Evolutionary conservation across 2,113 vertebrate genomes (phyloP).

Genomic region (Formicarius rufipectus): DNA sequence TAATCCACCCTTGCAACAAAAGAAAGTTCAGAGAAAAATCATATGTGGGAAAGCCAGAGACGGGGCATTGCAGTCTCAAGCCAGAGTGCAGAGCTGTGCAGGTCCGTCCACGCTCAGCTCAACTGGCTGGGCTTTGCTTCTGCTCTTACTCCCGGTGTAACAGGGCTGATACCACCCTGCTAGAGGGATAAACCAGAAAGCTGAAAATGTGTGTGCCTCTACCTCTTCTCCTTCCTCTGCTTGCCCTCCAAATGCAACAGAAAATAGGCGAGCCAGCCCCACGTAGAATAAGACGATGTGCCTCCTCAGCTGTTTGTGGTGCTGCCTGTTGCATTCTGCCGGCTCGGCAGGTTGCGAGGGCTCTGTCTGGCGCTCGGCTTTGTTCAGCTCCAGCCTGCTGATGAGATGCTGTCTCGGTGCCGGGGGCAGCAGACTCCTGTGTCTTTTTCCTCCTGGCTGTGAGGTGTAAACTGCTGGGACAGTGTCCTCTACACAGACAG

Average conservation of each 20-base stretch:
- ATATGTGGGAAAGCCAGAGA: background rate
- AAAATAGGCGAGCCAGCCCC: background rate
- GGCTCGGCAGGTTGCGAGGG: conserved; percentile 17
- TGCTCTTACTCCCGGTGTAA: background rate
- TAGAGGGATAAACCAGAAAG: background rate
- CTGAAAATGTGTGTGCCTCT: background rate
- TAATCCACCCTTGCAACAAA: background rate
- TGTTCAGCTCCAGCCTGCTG: background rate
- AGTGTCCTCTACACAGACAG: background rate
- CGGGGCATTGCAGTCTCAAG: background rate
- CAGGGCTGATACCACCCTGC: accelerated
- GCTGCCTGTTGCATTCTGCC: background rate
- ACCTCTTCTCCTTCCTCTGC: background rate
- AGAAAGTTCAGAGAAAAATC: background rate
- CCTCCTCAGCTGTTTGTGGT: background rate
- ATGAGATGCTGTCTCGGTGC: background rate
- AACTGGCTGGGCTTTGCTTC: background rate
- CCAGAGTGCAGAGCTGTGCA: background rate
- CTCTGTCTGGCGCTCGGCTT: background rate
- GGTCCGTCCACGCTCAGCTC: accelerated
- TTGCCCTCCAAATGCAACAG: background rate
- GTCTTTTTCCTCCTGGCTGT: background rate
- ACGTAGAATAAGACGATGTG: background rate
- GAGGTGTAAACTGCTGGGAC: background rate
- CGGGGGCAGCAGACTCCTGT: background rate